These are phyloP conservation scores for Pleuronectes platessa DNA, from an alignment of 2,113 vertebrate genomes.

Conservation along the genomic window DNA sequence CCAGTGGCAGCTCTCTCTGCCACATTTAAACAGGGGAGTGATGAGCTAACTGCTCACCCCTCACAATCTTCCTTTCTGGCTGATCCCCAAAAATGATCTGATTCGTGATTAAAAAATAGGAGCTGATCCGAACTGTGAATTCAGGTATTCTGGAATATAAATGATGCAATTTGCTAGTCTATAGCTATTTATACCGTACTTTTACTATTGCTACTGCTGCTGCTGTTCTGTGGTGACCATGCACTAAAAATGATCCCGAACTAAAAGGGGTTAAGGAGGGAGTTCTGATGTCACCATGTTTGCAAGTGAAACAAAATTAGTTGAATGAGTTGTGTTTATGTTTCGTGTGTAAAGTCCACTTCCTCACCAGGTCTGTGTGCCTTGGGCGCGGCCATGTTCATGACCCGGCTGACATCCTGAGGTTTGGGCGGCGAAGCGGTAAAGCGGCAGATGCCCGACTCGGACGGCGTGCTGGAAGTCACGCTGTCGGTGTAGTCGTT, in stretches of 20 bases:
- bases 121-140: too few relatives aligned
- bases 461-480: constrained; percentile 98
- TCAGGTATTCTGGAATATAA: too few relatives aligned
- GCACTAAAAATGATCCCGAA: too few relatives aligned
- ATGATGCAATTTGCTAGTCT: too few relatives aligned
- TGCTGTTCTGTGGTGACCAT: too few relatives aligned
- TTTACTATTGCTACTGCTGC: background rate
- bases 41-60: too few relatives aligned
- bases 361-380: constrained; percentile 96
- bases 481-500: constrained; percentile 99
- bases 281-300: background rate
- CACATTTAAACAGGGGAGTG: too few relatives aligned
- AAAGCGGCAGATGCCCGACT: constrained; percentile 99
- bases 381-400: constrained; percentile 98
- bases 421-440: constrained; percentile 98
- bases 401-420: constrained; percentile 96
- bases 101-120: too few relatives aligned
- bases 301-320: background rate
- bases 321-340: background rate
- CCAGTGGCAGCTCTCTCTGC: too few relatives aligned
- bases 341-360: background rate
- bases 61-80: too few relatives aligned
- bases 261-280: background rate
- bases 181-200: too few relatives aligned
- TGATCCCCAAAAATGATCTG: too few relatives aligned